Evolutionary conservation across 2,888 invertebrate species (phyloP), one percentile per base, ranked within the genome.

Genomic region (Carcina quercana): DNA sequence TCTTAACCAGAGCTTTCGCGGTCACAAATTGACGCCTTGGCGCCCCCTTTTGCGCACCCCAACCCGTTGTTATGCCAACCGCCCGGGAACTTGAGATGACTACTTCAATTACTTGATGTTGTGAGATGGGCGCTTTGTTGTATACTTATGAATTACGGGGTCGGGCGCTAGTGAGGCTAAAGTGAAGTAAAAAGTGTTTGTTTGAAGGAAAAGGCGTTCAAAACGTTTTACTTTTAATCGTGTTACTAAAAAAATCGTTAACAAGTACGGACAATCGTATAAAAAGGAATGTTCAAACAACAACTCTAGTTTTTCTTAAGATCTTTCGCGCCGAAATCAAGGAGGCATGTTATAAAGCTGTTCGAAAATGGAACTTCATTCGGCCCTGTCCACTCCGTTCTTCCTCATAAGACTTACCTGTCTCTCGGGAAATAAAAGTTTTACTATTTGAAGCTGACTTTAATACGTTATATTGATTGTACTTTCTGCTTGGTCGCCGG

Each of bases 381-480:
- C 5, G 10, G 7, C 13, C n/a, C 21, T 6, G 12, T 27, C 10
- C 32, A 12, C 8, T 21, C 26, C 32, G 15, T 21, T 8, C 7
- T 27, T 15, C 17, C 21, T 26, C 32, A 25, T 31, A 25, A 24
- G 30, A 25, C 46, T 34, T 59, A 53, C 53, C 55, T 52, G 53
- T 41, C 65, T 53, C 61, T 32, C 40, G 69, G 66, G 62, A 68
- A 67, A 67, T 69, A 68, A 64, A 70, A 69, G 50, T 66, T 67
- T 69, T 62, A 65, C 57, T 56, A 59, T 60, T 61, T 49, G 48
- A 56, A 57, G 47, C 47, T 32, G 43, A 47, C 47, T 53, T 62
- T 69, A 59, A 66, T 66, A 65, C 60, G 53, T 55, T 50, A 43
- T 56, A 64, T 63, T 58, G 61, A 67, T 65, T n/a, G n/a, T n/a